These are phyloP conservation scores for Lycaon pictus DNA, from an alignment of 2,113 vertebrate species.

Conservation along the genomic window DNA sequence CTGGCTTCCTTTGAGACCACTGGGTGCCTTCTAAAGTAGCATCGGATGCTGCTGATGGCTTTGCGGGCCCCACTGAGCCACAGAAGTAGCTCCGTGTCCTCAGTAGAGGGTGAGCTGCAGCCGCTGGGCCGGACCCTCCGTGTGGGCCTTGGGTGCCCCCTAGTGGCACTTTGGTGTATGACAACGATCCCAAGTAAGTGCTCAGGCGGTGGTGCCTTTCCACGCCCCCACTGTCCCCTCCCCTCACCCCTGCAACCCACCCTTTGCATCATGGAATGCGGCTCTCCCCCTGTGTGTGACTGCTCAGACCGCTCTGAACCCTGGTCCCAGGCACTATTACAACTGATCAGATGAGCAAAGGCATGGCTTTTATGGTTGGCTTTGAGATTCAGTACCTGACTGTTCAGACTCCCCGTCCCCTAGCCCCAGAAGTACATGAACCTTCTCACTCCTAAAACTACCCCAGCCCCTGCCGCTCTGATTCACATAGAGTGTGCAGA, in stretches of 20 bases:
- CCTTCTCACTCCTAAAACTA: not conserved
- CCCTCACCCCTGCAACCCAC: not conserved
- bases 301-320: not conserved
- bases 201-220: not conserved
- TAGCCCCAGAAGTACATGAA: not conserved
- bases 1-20: not conserved
- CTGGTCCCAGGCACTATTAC: not conserved
- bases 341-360: not conserved
- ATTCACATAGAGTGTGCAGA: not conserved
- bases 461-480: not conserved
- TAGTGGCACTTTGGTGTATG: not conserved
- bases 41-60: not conserved
- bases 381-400: not conserved
- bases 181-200: not conserved
- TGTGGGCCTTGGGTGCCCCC: slow-evolving; percentile 45
- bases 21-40: not conserved
- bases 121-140: accelerated
- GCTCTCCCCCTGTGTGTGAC: not conserved
- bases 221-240: not conserved
- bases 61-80: not conserved
- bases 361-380: not conserved
- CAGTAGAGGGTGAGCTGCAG: not conserved
- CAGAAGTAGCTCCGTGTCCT: not conserved
- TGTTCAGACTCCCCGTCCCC: not conserved
- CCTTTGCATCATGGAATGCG: accelerated